Evolutionary conservation across 2,888 invertebrate species (phyloP), one percentile per base, ranked within the genome.

Genomic region (Chalcosyrphus nemorum): DNA sequence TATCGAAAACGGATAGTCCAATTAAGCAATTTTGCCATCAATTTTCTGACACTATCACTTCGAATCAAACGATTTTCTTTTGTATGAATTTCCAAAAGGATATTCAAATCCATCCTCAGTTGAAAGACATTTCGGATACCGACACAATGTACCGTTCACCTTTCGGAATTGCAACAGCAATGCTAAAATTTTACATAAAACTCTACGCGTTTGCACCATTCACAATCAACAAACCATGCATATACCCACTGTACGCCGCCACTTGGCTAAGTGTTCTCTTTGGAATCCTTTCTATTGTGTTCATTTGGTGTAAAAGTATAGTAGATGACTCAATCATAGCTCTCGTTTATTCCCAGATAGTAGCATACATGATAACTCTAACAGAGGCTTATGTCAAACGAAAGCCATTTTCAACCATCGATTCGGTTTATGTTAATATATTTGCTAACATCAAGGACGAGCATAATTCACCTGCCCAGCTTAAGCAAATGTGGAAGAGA

Each of bases 381-480:
- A 45, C 82, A 9, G 87, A 87, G 45, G 63, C 85, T 1, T 81
- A 82, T n/a, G 61, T 41, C 17, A 86, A 86, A 32, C 52, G 72
- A 0, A 50, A 59, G 9, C 1, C 59, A 4, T 47, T 72, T 17
- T 21, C 66, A 2, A 85, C 65, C 9, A 29, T 86, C 1, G 81
- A 86, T 21, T 1, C 1, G 6, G n/a, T 27, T 13, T 70, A 54
- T n/a, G 0, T 2, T 6, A 29, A 52, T 1, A 32, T 65, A 15
- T 50, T 75, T 13, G 5, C 27, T 7, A 15, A 68, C n/a, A 24
- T 57, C 4, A 43, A 38, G 17, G 50, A 32, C 4, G 38, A 35
- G 15, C 5, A 29, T 3, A 15, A 41, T 13, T 4, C 29, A 7
- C 4, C 38, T 0, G 2, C 21, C 1, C 19, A 56, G 11, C 4